Evolutionary conservation across 2,888 invertebrate species (phyloP).

Genomic region (Agapostemon virescens): DNA sequence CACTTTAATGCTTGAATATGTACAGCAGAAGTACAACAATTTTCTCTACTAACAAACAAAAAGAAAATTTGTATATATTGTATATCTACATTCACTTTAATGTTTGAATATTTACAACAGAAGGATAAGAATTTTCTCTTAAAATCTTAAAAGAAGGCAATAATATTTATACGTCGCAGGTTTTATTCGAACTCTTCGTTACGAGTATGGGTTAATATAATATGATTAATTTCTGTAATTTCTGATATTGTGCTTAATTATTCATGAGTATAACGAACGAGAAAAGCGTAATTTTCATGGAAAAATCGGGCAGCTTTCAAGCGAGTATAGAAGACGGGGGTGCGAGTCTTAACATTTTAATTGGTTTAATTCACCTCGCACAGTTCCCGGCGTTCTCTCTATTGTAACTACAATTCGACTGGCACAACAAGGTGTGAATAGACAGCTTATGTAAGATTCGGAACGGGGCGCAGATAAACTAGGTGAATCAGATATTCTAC

Average conservation of each 20-base stretch:
- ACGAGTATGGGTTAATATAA: background rate
- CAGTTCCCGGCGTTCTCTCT: constrained; percentile 17
- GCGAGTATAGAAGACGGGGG: background rate
- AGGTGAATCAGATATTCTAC: constrained; percentile 46
- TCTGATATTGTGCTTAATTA: background rate
- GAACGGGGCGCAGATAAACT: constrained; percentile 38
- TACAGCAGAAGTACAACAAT: too few species aligned
- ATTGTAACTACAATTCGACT: constrained; percentile 26
- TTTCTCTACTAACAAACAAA: too few species aligned
- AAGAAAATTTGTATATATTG: too few species aligned
- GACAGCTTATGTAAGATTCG: constrained; percentile 35
- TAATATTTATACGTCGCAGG: background rate
- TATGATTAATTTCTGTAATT: background rate
- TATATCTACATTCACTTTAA: too few species aligned
- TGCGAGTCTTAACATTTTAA: constrained; percentile 28
- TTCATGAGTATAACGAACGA: background rate
- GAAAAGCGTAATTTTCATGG: background rate
- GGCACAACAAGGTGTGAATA: constrained; percentile 29
- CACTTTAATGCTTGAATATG: too few species aligned
- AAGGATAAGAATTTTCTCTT: too few species aligned
- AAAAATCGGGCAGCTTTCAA: background rate
- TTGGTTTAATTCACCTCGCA: constrained; percentile 25
- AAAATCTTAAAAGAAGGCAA: background rate
- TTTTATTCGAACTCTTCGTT: background rate
- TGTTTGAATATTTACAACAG: too few species aligned